These are phyloP conservation scores for Ophion costatus DNA, from an alignment of 2,888 invertebrate genomes.

Conservation along the genomic window DNA sequence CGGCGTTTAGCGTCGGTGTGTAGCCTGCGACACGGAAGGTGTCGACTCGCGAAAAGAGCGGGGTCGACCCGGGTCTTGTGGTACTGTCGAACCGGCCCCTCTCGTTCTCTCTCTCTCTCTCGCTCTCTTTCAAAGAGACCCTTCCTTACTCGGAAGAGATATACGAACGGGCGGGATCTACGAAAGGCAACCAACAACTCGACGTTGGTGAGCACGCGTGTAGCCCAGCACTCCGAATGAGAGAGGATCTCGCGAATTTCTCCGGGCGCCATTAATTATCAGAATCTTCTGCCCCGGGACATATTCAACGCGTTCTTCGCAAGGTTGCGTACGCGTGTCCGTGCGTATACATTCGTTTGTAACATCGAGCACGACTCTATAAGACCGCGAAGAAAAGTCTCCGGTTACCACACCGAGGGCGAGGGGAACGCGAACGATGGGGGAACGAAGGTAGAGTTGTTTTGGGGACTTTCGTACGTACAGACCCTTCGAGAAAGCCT, in stretches of 20 bases:
- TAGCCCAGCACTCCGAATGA: conserved; percentile 8
- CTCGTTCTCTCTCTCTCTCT: neutral
- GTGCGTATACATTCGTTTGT: conserved; percentile 40
- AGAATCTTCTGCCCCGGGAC: conserved; percentile 56
- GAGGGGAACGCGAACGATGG: conserved; percentile 28
- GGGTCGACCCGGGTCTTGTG: too few species aligned
- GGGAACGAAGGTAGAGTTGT: conserved; percentile 68
- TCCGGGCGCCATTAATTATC: conserved; percentile 62
- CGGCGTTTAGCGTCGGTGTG: neutral
- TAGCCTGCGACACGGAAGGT: conserved; percentile 26
- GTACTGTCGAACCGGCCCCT: neutral
- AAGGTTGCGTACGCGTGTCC: neutral
- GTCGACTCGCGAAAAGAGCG: neutral
- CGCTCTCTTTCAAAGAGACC: neutral
- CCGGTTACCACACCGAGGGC: conserved; percentile 72
- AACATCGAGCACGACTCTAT: conserved; percentile 44
- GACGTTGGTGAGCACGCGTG: conserved; percentile 19
- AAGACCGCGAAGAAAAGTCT: conserved; percentile 73
- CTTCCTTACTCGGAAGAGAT: conserved; percentile 11
- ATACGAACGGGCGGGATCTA: conserved; percentile 49
- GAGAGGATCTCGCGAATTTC: conserved; percentile 44
- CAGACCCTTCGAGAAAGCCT: conserved; percentile 14
- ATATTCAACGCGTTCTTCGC: conserved; percentile 59
- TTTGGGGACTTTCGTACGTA: conserved; percentile 49
- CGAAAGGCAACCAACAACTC: conserved; percentile 42